phyloP scores from a whole-genome alignment of 2,113 vertebrate species.

The Atrichornis clamosus region DNA sequence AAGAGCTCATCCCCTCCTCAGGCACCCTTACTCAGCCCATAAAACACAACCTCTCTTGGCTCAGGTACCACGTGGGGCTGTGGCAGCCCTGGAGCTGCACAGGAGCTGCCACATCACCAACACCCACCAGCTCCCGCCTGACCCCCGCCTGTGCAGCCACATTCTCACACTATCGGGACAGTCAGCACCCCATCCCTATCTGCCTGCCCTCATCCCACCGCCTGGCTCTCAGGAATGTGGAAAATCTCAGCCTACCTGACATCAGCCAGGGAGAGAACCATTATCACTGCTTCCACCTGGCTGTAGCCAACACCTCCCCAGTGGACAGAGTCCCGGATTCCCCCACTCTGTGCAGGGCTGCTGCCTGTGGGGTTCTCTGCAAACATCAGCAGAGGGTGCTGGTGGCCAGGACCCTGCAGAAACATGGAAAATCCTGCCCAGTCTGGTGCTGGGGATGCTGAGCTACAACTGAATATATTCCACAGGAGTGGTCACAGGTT shows the following conservation, averaged over 20 bases:
- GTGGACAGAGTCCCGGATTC: background rate
- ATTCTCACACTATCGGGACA: background rate
- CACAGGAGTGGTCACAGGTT: background rate
- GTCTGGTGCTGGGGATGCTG: background rate
- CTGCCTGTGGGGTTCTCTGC: background rate
- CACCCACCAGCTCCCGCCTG: background rate
- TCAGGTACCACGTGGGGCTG: background rate
- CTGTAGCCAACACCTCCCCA: background rate
- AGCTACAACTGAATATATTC: background rate
- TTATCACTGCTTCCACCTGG: background rate
- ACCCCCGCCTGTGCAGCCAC: background rate
- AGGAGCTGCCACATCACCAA: background rate
- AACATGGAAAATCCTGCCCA: background rate
- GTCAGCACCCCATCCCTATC: background rate
- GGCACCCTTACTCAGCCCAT: background rate
- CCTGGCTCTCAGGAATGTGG: background rate
- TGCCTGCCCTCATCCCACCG: background rate
- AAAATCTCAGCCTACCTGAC: background rate
- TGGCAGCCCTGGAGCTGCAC: background rate
- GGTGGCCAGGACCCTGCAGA: background rate
- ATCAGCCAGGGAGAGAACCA: accelerated
- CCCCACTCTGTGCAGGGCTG: background rate
- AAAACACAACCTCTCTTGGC: background rate
- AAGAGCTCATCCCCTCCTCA: background rate
- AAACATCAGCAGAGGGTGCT: background rate